Conservation (phyloP, 1,140 invertebrate genomes). For the Lasaia peninsularis region DNA sequence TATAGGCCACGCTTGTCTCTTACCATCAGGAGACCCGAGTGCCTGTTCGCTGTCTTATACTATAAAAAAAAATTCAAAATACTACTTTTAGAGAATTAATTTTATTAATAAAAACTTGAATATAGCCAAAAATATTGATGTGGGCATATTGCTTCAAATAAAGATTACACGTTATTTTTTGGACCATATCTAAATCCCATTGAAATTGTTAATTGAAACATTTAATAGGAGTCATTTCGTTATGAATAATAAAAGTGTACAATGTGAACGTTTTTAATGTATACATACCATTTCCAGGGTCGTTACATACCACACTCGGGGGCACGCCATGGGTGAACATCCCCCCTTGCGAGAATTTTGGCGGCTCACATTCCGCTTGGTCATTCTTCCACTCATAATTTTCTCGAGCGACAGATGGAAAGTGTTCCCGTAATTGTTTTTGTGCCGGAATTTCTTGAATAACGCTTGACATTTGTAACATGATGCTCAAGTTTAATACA, state of each 20-base stretch:
- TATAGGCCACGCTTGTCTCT: too few species aligned
- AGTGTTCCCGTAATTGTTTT: slow-evolving; percentile 51
- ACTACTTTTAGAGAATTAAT: too few species aligned
- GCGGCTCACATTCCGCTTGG: slow-evolving; percentile 56
- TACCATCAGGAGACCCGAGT: too few species aligned
- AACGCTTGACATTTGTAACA: background rate
- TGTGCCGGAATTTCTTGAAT: slow-evolving; percentile 17
- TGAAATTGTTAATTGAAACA: too few species aligned
- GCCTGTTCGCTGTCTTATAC: too few species aligned
- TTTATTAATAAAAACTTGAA: too few species aligned
- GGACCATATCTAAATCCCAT: too few species aligned
- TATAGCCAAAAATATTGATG: too few species aligned
- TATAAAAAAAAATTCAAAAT: too few species aligned
- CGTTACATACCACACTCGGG: slow-evolving; percentile 3
- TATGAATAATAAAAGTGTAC: slow-evolving; percentile 1
- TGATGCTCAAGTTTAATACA: background rate
- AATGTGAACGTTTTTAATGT: slow-evolving; percentile 11
- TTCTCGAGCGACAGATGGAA: slow-evolving; percentile 35
- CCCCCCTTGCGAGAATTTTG: slow-evolving; percentile 39
- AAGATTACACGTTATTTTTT: too few species aligned
- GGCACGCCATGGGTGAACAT: slow-evolving; percentile 7
- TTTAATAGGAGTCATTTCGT: background rate
- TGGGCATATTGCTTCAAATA: too few species aligned
- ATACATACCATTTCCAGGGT: slow-evolving; percentile 12
- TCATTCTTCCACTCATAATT: slow-evolving; percentile 65